Conservation (phyloP, 1,140 invertebrate species). For the Conopomorpha cramerella region DNA sequence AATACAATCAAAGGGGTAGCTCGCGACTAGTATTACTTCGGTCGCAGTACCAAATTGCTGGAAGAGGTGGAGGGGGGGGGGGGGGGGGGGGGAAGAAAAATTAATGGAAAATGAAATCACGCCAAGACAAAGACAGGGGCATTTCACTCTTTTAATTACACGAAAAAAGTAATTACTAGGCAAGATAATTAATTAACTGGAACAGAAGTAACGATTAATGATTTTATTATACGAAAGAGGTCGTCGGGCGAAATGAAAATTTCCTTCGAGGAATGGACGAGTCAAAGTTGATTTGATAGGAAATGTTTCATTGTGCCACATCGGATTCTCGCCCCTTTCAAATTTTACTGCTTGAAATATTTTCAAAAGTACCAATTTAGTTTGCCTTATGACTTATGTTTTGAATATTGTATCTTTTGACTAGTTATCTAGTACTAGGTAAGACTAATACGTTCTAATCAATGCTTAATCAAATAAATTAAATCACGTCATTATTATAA, state of each 20-base stretch:
- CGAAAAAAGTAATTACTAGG: slow-evolving; percentile 60
- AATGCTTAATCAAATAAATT: no score
- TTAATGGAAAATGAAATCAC: slow-evolving; percentile 60
- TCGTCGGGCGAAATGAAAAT: slow-evolving; percentile 39
- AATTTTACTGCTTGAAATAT: no score
- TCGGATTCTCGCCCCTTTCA: no score
- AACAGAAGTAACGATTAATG: slow-evolving; percentile 61
- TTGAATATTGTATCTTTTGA: no score
- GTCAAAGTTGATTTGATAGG: no score
- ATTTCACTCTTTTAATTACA: slow-evolving; percentile 61
- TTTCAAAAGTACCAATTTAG: no score
- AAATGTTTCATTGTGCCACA: no score
- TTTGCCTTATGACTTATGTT: no score
- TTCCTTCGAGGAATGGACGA: slow-evolving; percentile 36
- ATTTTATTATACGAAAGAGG: slow-evolving; percentile 58
- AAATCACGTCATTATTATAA: no score
- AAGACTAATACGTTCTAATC: no score
- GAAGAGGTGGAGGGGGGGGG: no score
- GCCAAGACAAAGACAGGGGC: slow-evolving; percentile 55
- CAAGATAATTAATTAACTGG: slow-evolving; percentile 61
- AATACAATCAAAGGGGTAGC: slow-evolving; percentile 52
- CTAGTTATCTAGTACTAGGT: no score
- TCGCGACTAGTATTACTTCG: slow-evolving; percentile 32
- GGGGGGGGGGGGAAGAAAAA: slow-evolving; percentile 60
- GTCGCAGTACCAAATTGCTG: slow-evolving; percentile 54